Evolutionary conservation across 2,888 invertebrate species (phyloP).

Genomic region (Tenthredo distinguenda): DNA sequence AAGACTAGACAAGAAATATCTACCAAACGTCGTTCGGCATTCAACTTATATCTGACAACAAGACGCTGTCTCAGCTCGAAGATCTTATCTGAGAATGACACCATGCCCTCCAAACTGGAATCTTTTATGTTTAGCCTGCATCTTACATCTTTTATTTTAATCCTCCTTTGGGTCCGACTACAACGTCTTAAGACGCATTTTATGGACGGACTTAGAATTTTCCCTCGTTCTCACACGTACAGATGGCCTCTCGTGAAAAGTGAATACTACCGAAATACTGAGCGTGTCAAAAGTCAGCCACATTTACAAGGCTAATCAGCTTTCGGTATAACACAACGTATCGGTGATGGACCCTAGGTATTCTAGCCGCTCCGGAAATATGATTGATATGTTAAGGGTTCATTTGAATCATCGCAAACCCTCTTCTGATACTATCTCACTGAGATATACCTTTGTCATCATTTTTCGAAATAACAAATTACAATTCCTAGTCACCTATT

Average conservation of each 20-base stretch:
- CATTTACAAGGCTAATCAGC: background rate
- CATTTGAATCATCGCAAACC: background rate
- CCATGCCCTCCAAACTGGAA: conserved; percentile 50
- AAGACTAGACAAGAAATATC: conserved; percentile 6
- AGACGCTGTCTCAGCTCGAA: conserved; percentile 19
- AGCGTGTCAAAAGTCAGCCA: conserved; percentile 32
- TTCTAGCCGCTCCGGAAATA: background rate
- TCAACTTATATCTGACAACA: conserved; percentile 31
- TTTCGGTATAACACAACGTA: background rate
- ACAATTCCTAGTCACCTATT: no score
- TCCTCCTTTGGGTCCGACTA: conserved; percentile 3
- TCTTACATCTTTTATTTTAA: conserved; percentile 42
- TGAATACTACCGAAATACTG: conserved; percentile 7
- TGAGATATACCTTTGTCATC: background rate
- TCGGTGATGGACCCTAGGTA: background rate
- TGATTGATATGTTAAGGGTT: background rate
- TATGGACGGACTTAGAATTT: background rate
- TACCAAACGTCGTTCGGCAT: conserved; percentile 6
- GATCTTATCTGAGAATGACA: conserved; percentile 43
- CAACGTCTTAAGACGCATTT: background rate
- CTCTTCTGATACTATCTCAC: background rate
- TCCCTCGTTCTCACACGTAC: background rate
- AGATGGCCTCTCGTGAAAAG: background rate
- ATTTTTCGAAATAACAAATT: background rate
- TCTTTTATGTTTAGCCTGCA: conserved; percentile 41